Evolutionary conservation across 2,888 invertebrate genomes (phyloP).

Genomic region (Sphecodes monilicornis): DNA sequence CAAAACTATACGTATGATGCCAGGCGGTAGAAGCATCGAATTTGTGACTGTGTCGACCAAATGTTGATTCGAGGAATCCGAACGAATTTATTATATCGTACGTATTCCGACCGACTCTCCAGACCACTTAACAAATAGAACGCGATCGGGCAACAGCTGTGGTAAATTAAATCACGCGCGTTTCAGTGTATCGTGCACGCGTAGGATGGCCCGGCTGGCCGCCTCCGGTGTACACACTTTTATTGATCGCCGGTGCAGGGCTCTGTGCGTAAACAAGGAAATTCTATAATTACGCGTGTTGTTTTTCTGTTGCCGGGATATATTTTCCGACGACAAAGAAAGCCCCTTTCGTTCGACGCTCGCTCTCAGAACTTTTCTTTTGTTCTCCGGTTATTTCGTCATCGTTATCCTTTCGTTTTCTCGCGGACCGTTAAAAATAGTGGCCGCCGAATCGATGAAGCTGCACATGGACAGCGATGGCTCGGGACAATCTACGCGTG

Average conservation of each 20-base stretch:
- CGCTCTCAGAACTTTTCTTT: conserved; percentile 16
- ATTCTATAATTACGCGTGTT: conserved; percentile 58
- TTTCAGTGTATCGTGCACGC: conserved; percentile 44
- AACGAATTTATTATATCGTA: conserved; percentile 15
- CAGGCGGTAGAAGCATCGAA: neutral
- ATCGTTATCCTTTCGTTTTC: neutral
- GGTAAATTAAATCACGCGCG: conserved; percentile 29
- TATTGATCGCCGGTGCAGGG: conserved; percentile 47
- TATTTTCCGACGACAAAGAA: conserved; percentile 23
- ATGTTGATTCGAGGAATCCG: neutral
- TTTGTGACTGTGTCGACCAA: neutral
- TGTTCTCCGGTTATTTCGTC: neutral
- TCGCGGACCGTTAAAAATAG: conserved; percentile 30
- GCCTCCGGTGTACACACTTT: conserved; percentile 36
- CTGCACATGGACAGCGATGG: neutral
- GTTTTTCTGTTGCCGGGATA: conserved; percentile 35
- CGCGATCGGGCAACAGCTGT: neutral
- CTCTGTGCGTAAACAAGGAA: conserved; percentile 51
- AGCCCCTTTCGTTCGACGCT: neutral
- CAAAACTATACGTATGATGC: neutral
- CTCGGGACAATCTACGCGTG: conserved; percentile 31
- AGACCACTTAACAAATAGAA: conserved; percentile 4
- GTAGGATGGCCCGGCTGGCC: conserved; percentile 39
- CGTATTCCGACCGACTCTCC: neutral
- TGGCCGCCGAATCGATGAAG: neutral